phyloP scores from a whole-genome alignment of 2,113 vertebrate genomes.

The Alectura lathami region DNA sequence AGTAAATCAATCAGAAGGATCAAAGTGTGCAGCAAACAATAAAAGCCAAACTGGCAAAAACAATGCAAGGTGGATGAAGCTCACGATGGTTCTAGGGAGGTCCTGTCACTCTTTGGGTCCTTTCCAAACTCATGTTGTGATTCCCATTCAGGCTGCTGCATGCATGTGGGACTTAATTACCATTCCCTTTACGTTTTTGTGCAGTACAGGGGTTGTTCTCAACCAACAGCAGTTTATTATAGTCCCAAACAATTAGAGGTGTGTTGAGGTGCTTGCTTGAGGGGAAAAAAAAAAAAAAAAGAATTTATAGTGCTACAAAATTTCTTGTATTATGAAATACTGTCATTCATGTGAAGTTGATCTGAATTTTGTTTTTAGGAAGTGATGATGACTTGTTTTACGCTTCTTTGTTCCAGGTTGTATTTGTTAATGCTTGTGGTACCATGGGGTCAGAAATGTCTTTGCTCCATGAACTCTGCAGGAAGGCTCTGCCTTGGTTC shows the following conservation, averaged over 20 bases:
- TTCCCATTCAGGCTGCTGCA: neutral
- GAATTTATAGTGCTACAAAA: fast-evolving
- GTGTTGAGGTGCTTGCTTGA: neutral
- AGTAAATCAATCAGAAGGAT: neutral
- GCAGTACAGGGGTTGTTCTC: neutral
- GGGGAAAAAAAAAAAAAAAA: no score
- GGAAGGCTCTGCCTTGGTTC: neutral
- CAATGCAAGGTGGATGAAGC: neutral
- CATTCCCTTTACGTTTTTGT: neutral
- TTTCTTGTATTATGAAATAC: neutral
- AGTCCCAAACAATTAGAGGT: neutral
- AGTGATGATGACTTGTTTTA: neutral
- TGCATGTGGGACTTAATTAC: neutral
- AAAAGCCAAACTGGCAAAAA: neutral
- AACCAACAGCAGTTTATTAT: neutral
- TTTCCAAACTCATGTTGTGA: neutral
- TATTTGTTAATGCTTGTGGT: neutral
- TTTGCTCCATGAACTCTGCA: neutral
- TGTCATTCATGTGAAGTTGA: neutral
- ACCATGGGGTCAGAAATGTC: neutral
- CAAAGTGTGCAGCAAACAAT: neutral
- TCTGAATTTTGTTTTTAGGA: neutral
- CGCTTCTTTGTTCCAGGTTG: neutral
- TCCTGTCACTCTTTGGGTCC: neutral
- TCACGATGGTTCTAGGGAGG: neutral